Base-by-base conservation (phyloP, 1,140 invertebrate species). In the Hetaerina americana region DNA sequence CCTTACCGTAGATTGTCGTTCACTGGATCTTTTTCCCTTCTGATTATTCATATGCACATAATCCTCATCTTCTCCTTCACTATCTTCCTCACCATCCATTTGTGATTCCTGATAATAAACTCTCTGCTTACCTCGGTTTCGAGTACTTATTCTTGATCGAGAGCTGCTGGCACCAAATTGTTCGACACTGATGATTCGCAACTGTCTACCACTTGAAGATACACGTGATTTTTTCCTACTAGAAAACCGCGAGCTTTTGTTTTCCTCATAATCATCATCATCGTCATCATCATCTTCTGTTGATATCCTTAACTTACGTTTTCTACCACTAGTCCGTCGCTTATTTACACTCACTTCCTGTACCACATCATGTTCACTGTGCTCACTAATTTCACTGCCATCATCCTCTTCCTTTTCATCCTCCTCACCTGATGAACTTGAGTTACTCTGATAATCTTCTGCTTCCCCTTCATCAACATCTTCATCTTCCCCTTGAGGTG, bases 61-160 rank as follows among this genome's bases (percentile, higher is more conserved):
- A 57, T 70, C 69, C 68, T 78, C 78, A 68, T 79, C 77, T 66
- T 77, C 77, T 40, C 73, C 73, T 24, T 78, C 77, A 24, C 77
- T 73, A 72, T 5, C 79, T 75, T 27, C 77, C 71, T 12, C n/a
- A 3, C 70, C 40, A 66, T 71, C 70, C 78, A 80, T 72, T 80
- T 78, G 5, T 79, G 76, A 73, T 79, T 80, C 5, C 79, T 80
- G 40, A 57, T 57, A 57, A 57, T 27, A 79, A 77, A 68, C 71
- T 26, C 31, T 69, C n/a, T 26, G n/a, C 70, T 31, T 22, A 27
- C 26, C 25, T n/a, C 66, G 10, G 5, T 40, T 66, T 40, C 66
- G 27, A 6, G 24, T 27, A 40, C 29, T 70, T 70, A 40, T 24
- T n/a, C 24, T 24, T 15, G 24, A 29, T 68, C 31, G 71, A 24